Evolutionary conservation across 1,140 invertebrate genomes (phyloP).

Genomic region (Anoplolepis gracilipes): DNA sequence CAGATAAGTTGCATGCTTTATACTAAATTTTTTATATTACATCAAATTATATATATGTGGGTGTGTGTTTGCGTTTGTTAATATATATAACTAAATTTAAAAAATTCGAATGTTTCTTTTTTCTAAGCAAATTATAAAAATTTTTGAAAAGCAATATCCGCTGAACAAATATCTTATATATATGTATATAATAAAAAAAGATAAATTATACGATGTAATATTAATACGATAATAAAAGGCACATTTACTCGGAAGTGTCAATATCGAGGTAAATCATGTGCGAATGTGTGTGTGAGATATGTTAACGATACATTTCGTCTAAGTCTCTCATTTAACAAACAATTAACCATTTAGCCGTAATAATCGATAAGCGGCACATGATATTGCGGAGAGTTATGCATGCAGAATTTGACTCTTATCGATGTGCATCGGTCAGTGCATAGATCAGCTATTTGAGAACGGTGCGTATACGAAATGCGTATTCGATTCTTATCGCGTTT

Average conservation of each 20-base stretch:
- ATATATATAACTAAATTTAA: not conserved
- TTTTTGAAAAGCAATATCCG: too few species aligned
- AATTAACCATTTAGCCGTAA: constrained; percentile 49
- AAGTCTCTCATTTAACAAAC: constrained; percentile 56
- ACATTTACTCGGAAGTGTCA: not conserved
- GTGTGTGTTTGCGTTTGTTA: not conserved
- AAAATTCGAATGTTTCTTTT: too few species aligned
- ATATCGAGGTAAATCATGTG: constrained; percentile 13
- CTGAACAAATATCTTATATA: too few species aligned
- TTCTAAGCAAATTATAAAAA: too few species aligned
- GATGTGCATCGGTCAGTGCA: constrained; percentile 13
- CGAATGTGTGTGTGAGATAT: constrained; percentile 48
- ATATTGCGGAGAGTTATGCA: constrained; percentile 36
- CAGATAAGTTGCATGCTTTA: not conserved
- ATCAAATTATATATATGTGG: not conserved
- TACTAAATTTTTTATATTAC: not conserved
- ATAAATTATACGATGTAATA: not conserved
- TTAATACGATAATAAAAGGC: not conserved
- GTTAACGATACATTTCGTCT: not conserved
- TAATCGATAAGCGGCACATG: constrained; percentile 47
- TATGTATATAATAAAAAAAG: too few species aligned
- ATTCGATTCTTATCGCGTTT: constrained; percentile 50
- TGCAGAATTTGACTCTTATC: constrained; percentile 50
- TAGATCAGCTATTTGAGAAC: constrained; percentile 18
- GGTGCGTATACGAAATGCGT: constrained; percentile 40